These are phyloP conservation scores for Phrynosoma blainvillii DNA, from an alignment of 2,113 vertebrate genomes.

Conservation along the genomic window DNA sequence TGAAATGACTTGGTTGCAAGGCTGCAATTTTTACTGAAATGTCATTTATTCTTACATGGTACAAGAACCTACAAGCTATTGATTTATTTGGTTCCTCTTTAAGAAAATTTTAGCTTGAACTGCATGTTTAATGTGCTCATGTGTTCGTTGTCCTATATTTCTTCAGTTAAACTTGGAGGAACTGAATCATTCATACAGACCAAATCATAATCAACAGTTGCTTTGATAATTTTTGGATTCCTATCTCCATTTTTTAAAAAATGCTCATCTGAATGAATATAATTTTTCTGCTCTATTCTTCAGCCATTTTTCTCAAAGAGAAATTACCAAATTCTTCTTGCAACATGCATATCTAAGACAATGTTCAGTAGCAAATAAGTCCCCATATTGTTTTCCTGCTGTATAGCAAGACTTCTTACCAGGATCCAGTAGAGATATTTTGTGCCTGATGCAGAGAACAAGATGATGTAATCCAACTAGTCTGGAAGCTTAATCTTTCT, in stretches of 20 bases:
- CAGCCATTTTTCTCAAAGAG: not conserved
- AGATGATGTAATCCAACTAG: too few relatives aligned
- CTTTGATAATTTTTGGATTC: not conserved
- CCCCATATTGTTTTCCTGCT: not conserved
- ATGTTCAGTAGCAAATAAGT: not conserved
- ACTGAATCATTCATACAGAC: not conserved
- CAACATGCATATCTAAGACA: not conserved
- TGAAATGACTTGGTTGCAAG: slow-evolving; percentile 60
- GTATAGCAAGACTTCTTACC: not conserved
- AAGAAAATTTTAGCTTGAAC: slow-evolving; percentile 43
- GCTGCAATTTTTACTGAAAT: slow-evolving; percentile 45
- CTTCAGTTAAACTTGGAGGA: not conserved
- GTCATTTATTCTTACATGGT: slow-evolving; percentile 50
- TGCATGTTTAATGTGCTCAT: slow-evolving; percentile 22
- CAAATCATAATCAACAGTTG: too few relatives aligned
- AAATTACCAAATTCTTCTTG: not conserved
- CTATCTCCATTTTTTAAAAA: not conserved
- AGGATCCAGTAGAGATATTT: not conserved
- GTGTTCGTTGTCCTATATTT: slow-evolving; percentile 13
- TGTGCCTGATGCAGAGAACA: too few relatives aligned
- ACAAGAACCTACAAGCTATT: slow-evolving; percentile 40
- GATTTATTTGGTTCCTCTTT: slow-evolving; percentile 59
- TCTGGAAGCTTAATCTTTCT: too few relatives aligned
- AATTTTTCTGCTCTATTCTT: not conserved
- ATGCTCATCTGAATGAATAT: not conserved